Conservation (phyloP, 2,888 invertebrate species). For the Caenorhabditis plicata region DNA sequence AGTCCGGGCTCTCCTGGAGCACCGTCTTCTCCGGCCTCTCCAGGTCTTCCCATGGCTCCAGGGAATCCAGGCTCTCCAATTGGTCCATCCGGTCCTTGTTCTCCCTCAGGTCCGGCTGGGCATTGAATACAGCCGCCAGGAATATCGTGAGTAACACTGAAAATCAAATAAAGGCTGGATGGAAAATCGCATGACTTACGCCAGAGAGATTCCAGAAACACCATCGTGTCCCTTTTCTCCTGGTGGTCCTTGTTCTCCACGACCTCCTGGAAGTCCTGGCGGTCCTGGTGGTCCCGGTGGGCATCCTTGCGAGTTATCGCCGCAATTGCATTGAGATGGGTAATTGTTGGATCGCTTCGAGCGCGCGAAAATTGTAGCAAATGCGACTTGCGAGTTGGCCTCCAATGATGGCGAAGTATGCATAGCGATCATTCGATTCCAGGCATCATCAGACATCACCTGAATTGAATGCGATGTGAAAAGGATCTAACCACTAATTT, state of each 20-base stretch:
- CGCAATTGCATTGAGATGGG: slow-evolving; percentile 41
- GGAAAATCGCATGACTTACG: too few species aligned
- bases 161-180: too few species aligned
- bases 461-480: slow-evolving; percentile 5
- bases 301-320: slow-evolving; percentile 40
- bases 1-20: slow-evolving; percentile 42
- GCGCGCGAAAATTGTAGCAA: slow-evolving; percentile 37
- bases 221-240: slow-evolving; percentile 45
- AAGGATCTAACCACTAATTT: slow-evolving; percentile 1
- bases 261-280: slow-evolving; percentile 41
- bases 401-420: slow-evolving; percentile 37
- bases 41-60: slow-evolving; percentile 35
- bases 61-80: slow-evolving; percentile 42
- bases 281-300: slow-evolving; percentile 54
- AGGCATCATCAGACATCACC: slow-evolving; percentile 46
- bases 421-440: slow-evolving; percentile 42
- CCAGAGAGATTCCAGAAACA: slow-evolving; percentile 39
- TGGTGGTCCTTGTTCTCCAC: slow-evolving; percentile 44
- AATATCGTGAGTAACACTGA: slow-evolving; percentile 36
- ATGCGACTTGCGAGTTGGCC: slow-evolving; percentile 33
- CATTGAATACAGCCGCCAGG: slow-evolving; percentile 48
- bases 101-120: slow-evolving; percentile 42
- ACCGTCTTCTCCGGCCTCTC: slow-evolving; percentile 40
- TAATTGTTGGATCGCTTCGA: slow-evolving; percentile 27
- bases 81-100: slow-evolving; percentile 39